A percentile compares a stretch with the other conserved stretches of the same genome.
phyloP scores from a whole-genome alignment of 1,140 invertebrate species.

The Brachystomella parvula region DNA sequence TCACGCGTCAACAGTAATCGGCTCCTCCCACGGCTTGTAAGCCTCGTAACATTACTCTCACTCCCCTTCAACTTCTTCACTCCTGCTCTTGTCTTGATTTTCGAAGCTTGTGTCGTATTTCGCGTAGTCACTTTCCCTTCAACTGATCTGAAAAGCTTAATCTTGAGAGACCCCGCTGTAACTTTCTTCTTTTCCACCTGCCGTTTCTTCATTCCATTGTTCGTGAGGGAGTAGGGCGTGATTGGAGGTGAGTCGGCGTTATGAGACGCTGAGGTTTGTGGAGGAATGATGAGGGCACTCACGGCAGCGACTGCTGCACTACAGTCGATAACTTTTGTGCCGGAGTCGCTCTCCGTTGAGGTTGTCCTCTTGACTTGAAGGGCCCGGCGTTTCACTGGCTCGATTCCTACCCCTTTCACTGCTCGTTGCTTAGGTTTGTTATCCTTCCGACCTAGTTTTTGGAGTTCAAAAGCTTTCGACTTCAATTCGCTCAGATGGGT shows the following conservation, averaged over 20 bases:
- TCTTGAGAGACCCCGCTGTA: background rate
- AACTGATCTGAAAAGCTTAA: conserved; percentile 6
- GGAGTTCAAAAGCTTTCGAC: background rate
- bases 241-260: background rate
- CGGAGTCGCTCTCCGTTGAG: background rate
- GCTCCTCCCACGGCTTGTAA: conserved; percentile 20
- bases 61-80: background rate
- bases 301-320: conserved; percentile 32
- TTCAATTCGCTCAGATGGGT: background rate
- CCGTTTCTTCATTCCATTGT: conserved; percentile 21
- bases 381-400: background rate
- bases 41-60: background rate
- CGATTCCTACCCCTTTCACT: background rate
- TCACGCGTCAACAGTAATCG: conserved; percentile 17
- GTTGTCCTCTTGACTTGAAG: background rate
- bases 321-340: conserved; percentile 27
- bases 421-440: conserved; percentile 2
- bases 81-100: background rate
- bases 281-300: conserved; percentile 28
- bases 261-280: background rate
- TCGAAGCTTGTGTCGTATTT: conserved; percentile 8
- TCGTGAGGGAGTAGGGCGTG: conserved; percentile 6
- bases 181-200: conserved; percentile 1
- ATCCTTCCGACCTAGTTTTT: background rate
- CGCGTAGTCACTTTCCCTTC: conserved; percentile 24